Evolutionary conservation across 2,888 invertebrate genomes (phyloP).

Genomic region (Ophioninae sp.): DNA sequence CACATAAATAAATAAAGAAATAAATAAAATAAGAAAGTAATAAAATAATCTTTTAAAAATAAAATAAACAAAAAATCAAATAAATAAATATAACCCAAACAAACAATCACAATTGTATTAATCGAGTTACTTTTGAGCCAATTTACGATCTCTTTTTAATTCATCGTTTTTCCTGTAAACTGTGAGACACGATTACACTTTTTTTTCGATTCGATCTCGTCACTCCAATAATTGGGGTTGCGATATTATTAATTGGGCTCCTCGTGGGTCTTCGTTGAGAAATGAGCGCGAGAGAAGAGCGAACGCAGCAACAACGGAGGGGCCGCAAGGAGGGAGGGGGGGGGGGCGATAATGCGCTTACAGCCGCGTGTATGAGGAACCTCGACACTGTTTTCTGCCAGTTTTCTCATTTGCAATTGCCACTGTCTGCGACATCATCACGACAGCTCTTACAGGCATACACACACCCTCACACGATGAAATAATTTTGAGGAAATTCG

Average conservation of each 20-base stretch:
- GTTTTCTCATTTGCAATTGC: slow-evolving; percentile 58
- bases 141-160: background rate
- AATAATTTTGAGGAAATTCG: background rate
- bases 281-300: slow-evolving; percentile 2
- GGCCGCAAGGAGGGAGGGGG: background rate
- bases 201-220: slow-evolving; percentile 5
- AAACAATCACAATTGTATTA: too few relatives aligned
- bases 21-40: too few relatives aligned
- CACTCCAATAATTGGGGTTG: background rate
- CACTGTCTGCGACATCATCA: slow-evolving; percentile 23
- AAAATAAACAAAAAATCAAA: too few relatives aligned
- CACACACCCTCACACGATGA: background rate
- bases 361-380: slow-evolving; percentile 35
- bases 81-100: too few relatives aligned
- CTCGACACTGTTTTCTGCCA: slow-evolving; percentile 54
- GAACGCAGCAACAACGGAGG: background rate
- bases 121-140: background rate
- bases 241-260: slow-evolving; percentile 9
- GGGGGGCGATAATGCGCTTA: slow-evolving; percentile 41
- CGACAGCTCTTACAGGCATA: background rate
- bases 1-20: too few relatives aligned
- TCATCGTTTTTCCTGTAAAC: background rate
- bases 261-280: background rate
- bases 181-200: background rate
- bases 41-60: too few relatives aligned